Evolutionary conservation across 2,888 invertebrate species (phyloP), one percentile per base, ranked within the genome.

Genomic region (Nomada flava): DNA sequence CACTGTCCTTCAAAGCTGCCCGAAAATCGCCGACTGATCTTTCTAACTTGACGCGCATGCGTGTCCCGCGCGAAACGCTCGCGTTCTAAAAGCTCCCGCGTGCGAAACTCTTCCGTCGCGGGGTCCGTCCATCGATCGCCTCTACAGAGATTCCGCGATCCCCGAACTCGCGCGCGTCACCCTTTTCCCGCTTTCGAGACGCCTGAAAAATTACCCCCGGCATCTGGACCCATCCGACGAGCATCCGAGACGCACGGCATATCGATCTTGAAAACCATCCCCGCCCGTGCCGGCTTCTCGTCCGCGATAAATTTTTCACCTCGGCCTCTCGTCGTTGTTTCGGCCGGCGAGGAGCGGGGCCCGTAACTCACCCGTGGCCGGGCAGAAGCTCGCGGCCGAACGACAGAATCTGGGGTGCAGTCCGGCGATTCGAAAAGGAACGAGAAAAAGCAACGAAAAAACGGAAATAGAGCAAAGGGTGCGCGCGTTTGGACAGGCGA

Each of bases 301-400:
- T 11, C 10, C 53, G 75, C 71, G 79, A 85, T 84, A 74, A 77
- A 82, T 86, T 83, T 88, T 86, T 86, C 78, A 76, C n/a, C 26
- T 15, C 50, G 79, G 78, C 69, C 57, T 55, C 52, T 53, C 47
- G 11, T 44, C 62, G 78, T 23, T 23, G 62, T 29, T 36, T n/a
- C 23, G 59, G 60, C 20, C 29, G 52, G 36, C 52, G 52, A 29
- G 29, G 20, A 47, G 13, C 63, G 47, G 47, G 13, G 59, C 79
- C 57, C 79, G 79, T 78, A 79, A 79, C 79, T 79, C 79, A 79
- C 42, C 36, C 62, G 68, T 5, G 50, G 57, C 23, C 18, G 11
- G 78, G 26, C 78, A 55, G 62, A 77, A 77, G 68, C 52, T 77
- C 65, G 59, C 64, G 44, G 18, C 20, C 20, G 36, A 11, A 47